Base-by-base conservation (phyloP, 2,888 invertebrate species). In the Lithophane ornitopus region DNA sequence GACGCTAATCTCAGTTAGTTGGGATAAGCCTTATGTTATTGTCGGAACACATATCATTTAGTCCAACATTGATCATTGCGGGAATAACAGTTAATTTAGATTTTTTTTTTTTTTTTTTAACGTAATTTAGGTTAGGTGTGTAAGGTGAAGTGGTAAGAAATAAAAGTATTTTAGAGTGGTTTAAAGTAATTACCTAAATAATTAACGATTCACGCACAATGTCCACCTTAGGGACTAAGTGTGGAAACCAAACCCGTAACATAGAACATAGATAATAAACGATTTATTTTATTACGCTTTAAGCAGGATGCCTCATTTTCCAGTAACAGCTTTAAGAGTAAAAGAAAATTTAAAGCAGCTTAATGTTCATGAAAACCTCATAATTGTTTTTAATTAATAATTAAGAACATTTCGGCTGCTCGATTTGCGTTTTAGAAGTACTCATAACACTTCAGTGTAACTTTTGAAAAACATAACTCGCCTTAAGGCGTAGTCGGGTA, bases 1-100 rank as follows among this genome's bases (percentile, higher is more conserved):
- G 28, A 61, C 85, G 84, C 83, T 88, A 89, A 90, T 85, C 87
- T 87, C 81, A 81, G 86, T 89, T 89, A 88, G 87, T 87, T 76
- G 62, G 89, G 87, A 87, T 92, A 90, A 90, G 67, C 88, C 65
- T 74, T 62, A 70, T 82, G 62, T 75, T 70, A 70, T 70, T 78
- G 82, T 77, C 56, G 63, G 54, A 75, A 79, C 54, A 78, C 70
- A 84, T 70, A 84, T 74, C 75, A 66, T 81, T 84, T 73, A 73
- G 81, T 76, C 72, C 76, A 84, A 78, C 66, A 81, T 66, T 71
- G 28, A 14, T 80, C 63, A 84, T 69, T 19, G 54, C 2, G 0
- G 54, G 75, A 71, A 71, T 73, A 73, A 62, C n/a, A 49, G 52
- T 72, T 78, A 70, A 72, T 68, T 67, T 22, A n/a, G n/a, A n/a